These are phyloP conservation scores for Conus ventricosus DNA, from an alignment of 1,140 invertebrate genomes.

Conservation along the genomic window DNA sequence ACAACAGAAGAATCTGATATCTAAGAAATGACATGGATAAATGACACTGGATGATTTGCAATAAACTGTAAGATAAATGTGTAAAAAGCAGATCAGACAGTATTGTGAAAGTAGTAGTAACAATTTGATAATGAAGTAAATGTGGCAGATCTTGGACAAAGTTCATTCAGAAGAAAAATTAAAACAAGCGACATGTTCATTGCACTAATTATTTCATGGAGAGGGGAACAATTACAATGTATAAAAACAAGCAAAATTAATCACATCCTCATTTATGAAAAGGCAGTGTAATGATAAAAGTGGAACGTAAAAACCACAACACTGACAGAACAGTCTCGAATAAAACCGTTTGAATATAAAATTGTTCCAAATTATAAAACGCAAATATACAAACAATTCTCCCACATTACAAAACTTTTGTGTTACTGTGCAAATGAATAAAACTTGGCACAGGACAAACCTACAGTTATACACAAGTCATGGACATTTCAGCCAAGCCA, in stretches of 20 bases:
- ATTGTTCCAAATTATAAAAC: not conserved
- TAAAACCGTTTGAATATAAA: not conserved
- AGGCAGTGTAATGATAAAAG: conserved; percentile 5
- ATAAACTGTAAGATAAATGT: not conserved
- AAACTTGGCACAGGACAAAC: not conserved
- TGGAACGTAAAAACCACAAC: conserved; percentile 17
- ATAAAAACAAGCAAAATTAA: not conserved
- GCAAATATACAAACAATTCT: not conserved
- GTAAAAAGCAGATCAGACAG: conserved; percentile 18
- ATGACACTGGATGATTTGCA: not conserved
- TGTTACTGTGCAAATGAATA: not conserved
- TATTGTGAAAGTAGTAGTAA: not conserved
- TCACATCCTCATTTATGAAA: not conserved
- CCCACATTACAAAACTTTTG: not conserved
- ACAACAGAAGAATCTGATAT: not conserved
- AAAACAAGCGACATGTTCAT: not conserved
- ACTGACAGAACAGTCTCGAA: not conserved
- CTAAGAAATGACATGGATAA: not conserved
- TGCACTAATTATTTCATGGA: not conserved
- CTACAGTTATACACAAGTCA: not conserved
- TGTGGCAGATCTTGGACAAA: not conserved
- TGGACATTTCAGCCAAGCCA: not conserved
- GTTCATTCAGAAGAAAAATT: not conserved
- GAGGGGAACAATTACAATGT: not conserved
- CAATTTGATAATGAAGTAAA: not conserved